Conservation (phyloP, 1,140 invertebrate species). For the Cotesia vestalis region DNA sequence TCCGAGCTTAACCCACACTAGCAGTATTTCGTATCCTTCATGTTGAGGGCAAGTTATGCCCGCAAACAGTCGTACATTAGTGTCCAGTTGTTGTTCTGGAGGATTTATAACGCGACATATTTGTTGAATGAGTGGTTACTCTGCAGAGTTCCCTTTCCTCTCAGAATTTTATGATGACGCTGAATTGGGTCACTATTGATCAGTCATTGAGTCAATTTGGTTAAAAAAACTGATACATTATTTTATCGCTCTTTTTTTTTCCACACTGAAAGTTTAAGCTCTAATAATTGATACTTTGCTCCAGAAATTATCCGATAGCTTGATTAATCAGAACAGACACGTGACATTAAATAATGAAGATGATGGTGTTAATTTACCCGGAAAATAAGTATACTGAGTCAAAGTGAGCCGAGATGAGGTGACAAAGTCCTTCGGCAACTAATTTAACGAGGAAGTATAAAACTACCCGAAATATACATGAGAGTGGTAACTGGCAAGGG, state of each 20-base stretch:
- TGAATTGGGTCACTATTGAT: too few species aligned
- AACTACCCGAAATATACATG: too few species aligned
- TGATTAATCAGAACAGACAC: neutral
- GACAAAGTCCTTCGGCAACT: neutral
- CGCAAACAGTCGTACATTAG: conserved; percentile 68
- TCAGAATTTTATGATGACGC: too few species aligned
- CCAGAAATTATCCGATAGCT: neutral
- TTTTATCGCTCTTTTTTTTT: too few species aligned
- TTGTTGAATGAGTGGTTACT: too few species aligned
- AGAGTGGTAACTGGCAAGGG: conserved; percentile 48
- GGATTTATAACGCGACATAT: conserved; percentile 62
- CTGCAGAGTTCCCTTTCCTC: too few species aligned
- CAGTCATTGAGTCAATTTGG: too few species aligned
- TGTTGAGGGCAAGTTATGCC: conserved; percentile 66
- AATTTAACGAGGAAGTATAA: neutral
- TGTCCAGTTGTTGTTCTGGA: conserved; percentile 63
- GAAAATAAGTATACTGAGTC: neutral
- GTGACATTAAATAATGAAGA: neutral
- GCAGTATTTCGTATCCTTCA: conserved; percentile 60
- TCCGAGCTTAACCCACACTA: conserved; percentile 62
- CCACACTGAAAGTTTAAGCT: too few species aligned
- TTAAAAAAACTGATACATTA: too few species aligned
- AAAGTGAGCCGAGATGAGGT: conserved; percentile 9
- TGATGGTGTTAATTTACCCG: neutral
- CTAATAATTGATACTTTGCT: too few species aligned